Evolutionary conservation across 2,113 vertebrate genomes (phyloP).

Genomic region (Felis catus): DNA sequence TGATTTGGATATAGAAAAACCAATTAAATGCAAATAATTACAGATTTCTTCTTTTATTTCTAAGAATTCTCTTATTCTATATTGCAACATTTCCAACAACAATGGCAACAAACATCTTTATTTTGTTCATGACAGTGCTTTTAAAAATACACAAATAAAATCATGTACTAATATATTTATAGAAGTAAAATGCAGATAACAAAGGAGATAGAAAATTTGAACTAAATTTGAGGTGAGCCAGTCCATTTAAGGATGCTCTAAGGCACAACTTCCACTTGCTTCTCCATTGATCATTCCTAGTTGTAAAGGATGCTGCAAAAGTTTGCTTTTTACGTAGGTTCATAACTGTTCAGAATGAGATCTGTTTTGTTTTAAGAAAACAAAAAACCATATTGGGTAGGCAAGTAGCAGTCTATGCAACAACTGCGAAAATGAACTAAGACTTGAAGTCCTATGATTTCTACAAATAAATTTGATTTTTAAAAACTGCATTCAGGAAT

Average conservation of each 20-base stretch:
- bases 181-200: neutral
- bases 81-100: neutral
- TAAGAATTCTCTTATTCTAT: neutral
- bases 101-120: neutral
- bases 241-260: neutral
- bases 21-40: neutral
- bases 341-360: neutral
- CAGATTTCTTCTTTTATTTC: neutral
- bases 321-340: neutral
- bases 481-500: neutral
- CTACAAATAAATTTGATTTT: neutral
- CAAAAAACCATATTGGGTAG: neutral
- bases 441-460: neutral
- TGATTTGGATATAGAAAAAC: neutral
- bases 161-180: neutral
- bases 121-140: neutral
- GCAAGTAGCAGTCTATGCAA: neutral
- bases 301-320: neutral
- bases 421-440: neutral
- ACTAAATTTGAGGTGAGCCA: neutral
- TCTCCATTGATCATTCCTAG: neutral
- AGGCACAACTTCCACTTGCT: neutral
- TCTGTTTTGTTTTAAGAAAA: neutral
- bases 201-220: neutral
- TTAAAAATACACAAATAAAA: neutral